Evolutionary conservation across 2,888 invertebrate species (phyloP).

Genomic region (Argyra leucocephala): DNA sequence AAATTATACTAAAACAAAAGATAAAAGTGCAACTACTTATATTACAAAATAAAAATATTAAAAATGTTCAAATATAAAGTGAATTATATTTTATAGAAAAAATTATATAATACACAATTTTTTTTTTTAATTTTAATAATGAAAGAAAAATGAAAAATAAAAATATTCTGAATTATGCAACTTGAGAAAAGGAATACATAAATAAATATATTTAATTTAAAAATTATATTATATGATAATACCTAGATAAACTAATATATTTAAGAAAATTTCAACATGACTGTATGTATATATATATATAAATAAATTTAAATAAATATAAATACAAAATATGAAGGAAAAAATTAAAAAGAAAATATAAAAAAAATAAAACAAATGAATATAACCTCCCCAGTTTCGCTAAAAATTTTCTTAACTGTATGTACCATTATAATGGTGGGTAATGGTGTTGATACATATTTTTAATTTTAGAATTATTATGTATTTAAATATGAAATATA

Average conservation of each 20-base stretch:
- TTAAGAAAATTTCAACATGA: neutral
- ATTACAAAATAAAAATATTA: neutral
- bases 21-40: too few relatives aligned
- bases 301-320: too few relatives aligned
- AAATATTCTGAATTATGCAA: neutral
- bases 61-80: neutral
- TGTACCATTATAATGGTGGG: neutral
- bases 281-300: neutral
- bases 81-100: neutral
- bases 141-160: neutral
- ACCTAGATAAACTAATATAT: neutral
- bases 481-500: conserved; percentile 1
- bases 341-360: too few relatives aligned
- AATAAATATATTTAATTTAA: neutral
- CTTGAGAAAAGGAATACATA: neutral
- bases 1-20: too few relatives aligned
- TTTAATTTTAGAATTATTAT: neutral
- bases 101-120: too few relatives aligned
- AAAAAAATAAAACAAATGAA: neutral
- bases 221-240: neutral
- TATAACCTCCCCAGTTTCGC: neutral
- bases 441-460: neutral
- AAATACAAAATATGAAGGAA: too few relatives aligned
- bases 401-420: neutral
- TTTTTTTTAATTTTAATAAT: too few relatives aligned